A percentile compares a stretch with the other conserved stretches of the same genome.
Evolutionary conservation across 2,113 vertebrate genomes (phyloP).

Genomic region (Periophthalmus modestus): DNA sequence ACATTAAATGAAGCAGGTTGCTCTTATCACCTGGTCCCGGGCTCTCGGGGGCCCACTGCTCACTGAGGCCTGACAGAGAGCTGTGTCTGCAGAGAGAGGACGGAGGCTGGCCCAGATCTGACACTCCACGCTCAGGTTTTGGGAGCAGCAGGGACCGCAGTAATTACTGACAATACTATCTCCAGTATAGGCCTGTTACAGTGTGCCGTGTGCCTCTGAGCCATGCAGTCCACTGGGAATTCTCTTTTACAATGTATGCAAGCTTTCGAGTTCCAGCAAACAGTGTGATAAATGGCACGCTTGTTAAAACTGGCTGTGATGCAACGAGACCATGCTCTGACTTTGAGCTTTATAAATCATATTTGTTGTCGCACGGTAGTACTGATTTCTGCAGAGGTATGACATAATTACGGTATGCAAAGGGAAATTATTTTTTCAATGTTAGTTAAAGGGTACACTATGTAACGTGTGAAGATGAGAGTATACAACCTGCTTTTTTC

Average conservation of each 20-base stretch:
- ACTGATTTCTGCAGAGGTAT: neutral
- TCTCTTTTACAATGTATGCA: slow-evolving; percentile 45
- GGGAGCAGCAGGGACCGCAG: slow-evolving; percentile 62
- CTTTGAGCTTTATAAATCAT: slow-evolving; percentile 46
- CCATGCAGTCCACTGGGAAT: slow-evolving; percentile 40
- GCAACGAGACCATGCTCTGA: slow-evolving; percentile 32
- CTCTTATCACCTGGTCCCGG: slow-evolving; percentile 65
- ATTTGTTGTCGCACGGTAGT: slow-evolving; percentile 6
- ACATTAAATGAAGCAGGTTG: slow-evolving; percentile 52
- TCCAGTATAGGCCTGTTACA: slow-evolving; percentile 60
- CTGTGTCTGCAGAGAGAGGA: slow-evolving; percentile 54
- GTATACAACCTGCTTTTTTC: too few relatives aligned
- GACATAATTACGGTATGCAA: neutral
- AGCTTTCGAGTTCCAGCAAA: slow-evolving; percentile 42
- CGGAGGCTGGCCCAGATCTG: slow-evolving; percentile 66
- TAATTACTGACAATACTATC: slow-evolving; percentile 72
- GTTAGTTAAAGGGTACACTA: too few relatives aligned
- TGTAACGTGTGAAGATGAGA: too few relatives aligned
- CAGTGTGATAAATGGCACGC: slow-evolving; percentile 20
- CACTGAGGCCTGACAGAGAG: slow-evolving; percentile 57
- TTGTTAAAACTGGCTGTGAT: slow-evolving; percentile 8
- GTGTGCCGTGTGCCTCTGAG: slow-evolving; percentile 38
- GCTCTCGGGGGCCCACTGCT: slow-evolving; percentile 62
- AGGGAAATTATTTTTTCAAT: neutral
- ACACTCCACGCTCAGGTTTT: slow-evolving; percentile 61